Evolutionary conservation across 2,797 vertebrate genomes (phyloP).

Genomic region (Gila robusta): DNA sequence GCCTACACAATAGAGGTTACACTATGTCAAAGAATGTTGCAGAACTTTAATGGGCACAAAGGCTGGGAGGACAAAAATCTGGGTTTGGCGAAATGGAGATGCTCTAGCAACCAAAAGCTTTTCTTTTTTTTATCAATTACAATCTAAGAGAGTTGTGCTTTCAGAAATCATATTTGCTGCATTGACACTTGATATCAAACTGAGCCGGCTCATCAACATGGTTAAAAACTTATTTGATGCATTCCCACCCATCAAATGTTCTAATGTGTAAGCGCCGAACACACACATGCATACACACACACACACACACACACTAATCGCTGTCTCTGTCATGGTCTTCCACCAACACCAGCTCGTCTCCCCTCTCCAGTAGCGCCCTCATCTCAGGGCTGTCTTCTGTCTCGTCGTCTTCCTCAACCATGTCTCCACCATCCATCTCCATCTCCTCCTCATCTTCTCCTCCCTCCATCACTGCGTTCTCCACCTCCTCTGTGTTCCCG

Average conservation of each 20-base stretch:
- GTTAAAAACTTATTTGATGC: neutral
- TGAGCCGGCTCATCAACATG: neutral
- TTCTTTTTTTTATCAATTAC: neutral
- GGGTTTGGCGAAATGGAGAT: neutral
- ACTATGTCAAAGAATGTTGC: neutral
- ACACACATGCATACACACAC: conserved; percentile 35
- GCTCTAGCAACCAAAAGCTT: neutral
- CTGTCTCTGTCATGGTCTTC: conserved; percentile 87
- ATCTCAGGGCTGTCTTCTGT: conserved; percentile 81
- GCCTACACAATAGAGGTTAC: conserved; percentile 43
- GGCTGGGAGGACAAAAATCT: neutral
- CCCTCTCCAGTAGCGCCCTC: conserved; percentile 85
- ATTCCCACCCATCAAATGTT: neutral
- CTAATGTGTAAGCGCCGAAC: conserved; percentile 33
- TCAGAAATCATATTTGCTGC: neutral
- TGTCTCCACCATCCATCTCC: conserved; percentile 81
- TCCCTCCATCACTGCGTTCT: conserved; percentile 69
- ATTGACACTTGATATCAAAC: neutral
- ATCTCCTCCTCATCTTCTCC: conserved; percentile 79
- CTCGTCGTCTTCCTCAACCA: conserved; percentile 65
- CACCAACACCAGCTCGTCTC: conserved; percentile 82
- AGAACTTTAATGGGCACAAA: neutral
- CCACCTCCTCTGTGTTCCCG: conserved; percentile 82
- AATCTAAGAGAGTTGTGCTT: neutral
- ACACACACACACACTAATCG: conserved; percentile 76